These are phyloP conservation scores for Pocillopora verrucosa DNA, from an alignment of 64 coral and sea anemone genomes.

Conservation along the genomic window DNA sequence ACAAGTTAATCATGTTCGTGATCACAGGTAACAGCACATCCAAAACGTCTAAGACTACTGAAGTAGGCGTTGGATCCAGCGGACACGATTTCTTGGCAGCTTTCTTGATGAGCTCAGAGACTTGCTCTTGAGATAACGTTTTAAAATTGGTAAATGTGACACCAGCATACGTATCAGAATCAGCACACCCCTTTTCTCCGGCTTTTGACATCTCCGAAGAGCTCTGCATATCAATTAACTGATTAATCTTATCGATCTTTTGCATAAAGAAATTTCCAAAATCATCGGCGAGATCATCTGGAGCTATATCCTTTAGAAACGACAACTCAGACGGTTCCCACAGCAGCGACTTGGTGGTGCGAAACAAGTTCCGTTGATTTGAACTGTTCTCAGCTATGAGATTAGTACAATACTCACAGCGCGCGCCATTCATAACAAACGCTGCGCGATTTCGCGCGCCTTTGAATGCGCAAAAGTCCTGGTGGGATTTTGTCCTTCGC, in stretches of 20 bases:
- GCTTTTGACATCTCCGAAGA: conserved; percentile 8
- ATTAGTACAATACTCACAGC: conserved; percentile 46
- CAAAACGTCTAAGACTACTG: conserved; percentile 13
- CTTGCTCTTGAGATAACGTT: background rate
- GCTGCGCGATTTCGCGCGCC: conserved; percentile 12
- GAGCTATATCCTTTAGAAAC: conserved; percentile 22
- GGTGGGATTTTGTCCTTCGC: conserved; percentile 17
- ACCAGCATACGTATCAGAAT: too few relatives aligned
- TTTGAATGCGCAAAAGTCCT: conserved; percentile 19
- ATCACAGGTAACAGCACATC: conserved; percentile 45
- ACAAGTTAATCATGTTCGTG: conserved; percentile 26
- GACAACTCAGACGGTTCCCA: background rate
- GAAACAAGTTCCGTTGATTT: conserved; percentile 40
- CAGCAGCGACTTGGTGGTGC: conserved; percentile 18
- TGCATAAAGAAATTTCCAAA: conserved; percentile 42
- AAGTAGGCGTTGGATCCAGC: conserved; percentile 21
- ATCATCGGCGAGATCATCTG: conserved; percentile 28
- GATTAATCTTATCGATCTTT: conserved; percentile 22
- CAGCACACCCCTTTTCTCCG: background rate
- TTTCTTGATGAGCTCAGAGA: conserved; percentile 28
- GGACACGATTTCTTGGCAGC: conserved; percentile 25
- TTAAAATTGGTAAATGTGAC: too few relatives aligned
- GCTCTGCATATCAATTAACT: conserved; percentile 21
- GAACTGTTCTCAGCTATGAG: conserved; percentile 33
- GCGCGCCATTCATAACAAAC: conserved; percentile 29